Conservation (phyloP, 92 coral and sea anemone species). For the Phenganax marumi region DNA sequence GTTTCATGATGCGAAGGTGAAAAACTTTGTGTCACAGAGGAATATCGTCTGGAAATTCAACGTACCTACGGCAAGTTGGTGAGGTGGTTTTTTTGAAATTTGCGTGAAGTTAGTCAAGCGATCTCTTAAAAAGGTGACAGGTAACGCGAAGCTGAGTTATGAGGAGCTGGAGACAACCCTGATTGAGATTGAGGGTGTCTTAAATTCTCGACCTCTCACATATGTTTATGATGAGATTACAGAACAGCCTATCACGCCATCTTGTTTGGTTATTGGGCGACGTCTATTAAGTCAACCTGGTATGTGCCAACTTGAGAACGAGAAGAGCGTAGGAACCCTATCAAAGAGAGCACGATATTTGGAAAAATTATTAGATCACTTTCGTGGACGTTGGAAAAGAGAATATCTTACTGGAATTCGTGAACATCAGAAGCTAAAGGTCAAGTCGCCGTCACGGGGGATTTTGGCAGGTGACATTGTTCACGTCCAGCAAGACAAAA, state of each 20-base stretch:
- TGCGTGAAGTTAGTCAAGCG: slow-evolving; percentile 46
- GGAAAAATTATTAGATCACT: slow-evolving; percentile 8
- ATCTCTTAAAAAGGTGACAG: not conserved
- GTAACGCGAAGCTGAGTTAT: not conserved
- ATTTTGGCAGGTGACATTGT: slow-evolving; percentile 13
- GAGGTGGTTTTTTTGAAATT: slow-evolving; percentile 55
- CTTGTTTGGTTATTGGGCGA: slow-evolving; percentile 16
- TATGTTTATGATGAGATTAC: slow-evolving; percentile 2
- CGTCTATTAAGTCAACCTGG: slow-evolving; percentile 2
- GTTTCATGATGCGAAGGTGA: slow-evolving; percentile 36
- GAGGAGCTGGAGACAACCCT: not conserved
- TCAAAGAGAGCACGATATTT: slow-evolving; percentile 4
- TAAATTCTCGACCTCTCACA: not conserved
- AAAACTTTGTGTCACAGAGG: slow-evolving; percentile 29
- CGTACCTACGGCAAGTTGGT: slow-evolving; percentile 51
- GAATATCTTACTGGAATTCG: slow-evolving; percentile 23
- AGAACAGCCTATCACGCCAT: slow-evolving; percentile 10
- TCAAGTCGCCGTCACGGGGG: not conserved
- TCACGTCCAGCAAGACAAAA: slow-evolving; percentile 3
- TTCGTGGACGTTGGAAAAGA: slow-evolving; percentile 17
- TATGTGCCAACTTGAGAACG: no score
- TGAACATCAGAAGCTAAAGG: slow-evolving; percentile 9
- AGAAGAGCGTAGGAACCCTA: no score
- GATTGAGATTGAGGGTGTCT: not conserved
- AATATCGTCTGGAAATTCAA: slow-evolving; percentile 46